Evolutionary conservation across 2,888 invertebrate species (phyloP), one percentile per base, ranked within the genome.

Genomic region (Beris morrisii): DNA sequence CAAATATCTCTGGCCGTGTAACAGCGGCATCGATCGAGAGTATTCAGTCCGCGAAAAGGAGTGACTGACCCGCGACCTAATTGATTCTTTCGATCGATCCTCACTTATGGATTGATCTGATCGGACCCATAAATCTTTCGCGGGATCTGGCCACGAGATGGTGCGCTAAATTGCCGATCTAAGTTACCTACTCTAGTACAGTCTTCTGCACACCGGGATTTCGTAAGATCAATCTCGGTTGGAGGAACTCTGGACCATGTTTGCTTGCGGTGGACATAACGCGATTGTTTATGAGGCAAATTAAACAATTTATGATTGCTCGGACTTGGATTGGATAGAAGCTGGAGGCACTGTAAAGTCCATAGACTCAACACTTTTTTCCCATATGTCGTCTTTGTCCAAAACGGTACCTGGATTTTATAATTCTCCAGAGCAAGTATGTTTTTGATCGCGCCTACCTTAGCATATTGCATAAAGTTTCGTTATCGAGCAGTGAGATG

Each of bases 281-380:
- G 75, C 76, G 79, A 80, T 80, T 79, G 80, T 79, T 79, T 79
- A 79, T 79, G 79, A 79, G 78, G 79, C 77, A 79, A 80, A 79
- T 79, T 79, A 79, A 80, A 80, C 79, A 79, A 79, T 80, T 79
- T 79, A 79, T 80, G 80, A 78, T 78, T 38, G 52, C 48, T 48
- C 22, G 52, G 50, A 61, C 77, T 76, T 64, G 59, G 50, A 43
- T 52, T 52, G 50, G 52, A 38, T 52, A 15, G 15, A 30, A 38
- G 38, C 67, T 67, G 53, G 45, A 57, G 43, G 67, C 64, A 64
- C 53, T 66, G 67, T 63, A 67, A 45, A 63, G 63, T 68, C 65
- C 54, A 65, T 65, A 66, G 64, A 65, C 56, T 58, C 66, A 53
- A 59, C 66, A 65, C 66, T 68, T 70, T 69, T 70, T 66, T 12